A percentile compares a stretch with the other conserved stretches of the same genome.
Evolutionary conservation across 1,140 invertebrate genomes (phyloP).

Genomic region (Polyergus mexicanus): DNA sequence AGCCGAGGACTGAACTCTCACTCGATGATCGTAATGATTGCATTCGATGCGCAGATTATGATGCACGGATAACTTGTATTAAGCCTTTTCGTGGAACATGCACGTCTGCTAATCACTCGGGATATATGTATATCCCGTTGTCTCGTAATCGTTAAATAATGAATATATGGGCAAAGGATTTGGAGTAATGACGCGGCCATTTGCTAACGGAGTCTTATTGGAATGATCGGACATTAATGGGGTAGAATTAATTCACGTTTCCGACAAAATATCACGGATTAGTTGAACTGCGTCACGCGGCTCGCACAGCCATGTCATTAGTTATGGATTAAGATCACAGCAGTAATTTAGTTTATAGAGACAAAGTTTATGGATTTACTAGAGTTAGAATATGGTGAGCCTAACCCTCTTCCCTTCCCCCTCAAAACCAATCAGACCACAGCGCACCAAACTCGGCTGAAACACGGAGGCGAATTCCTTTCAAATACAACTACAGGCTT

Average conservation of each 20-base stretch:
- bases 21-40: slow-evolving; percentile 6
- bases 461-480: slow-evolving; percentile 69
- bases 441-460: slow-evolving; percentile 51
- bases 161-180: slow-evolving; percentile 8
- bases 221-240: slow-evolving; percentile 14
- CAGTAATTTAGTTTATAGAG: slow-evolving; percentile 11
- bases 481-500: slow-evolving; percentile 41
- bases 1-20: background rate
- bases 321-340: slow-evolving; percentile 69
- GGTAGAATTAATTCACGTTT: slow-evolving; percentile 38
- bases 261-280: slow-evolving; percentile 50
- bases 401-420: slow-evolving; percentile 11
- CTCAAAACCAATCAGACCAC: slow-evolving; percentile 58
- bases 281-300: slow-evolving; percentile 2
- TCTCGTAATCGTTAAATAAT: slow-evolving; percentile 48
- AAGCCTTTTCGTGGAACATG: background rate
- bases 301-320: slow-evolving; percentile 21
- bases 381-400: slow-evolving; percentile 44
- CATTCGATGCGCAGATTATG: background rate
- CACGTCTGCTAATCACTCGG: slow-evolving; percentile 24
- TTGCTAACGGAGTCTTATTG: slow-evolving; percentile 17
- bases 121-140: background rate
- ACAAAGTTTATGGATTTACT: slow-evolving; percentile 54
- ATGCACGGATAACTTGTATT: slow-evolving; percentile 1
- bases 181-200: slow-evolving; percentile 19